Evolutionary conservation across 2,888 invertebrate genomes (phyloP).

Genomic region (Morinoia aosen): DNA sequence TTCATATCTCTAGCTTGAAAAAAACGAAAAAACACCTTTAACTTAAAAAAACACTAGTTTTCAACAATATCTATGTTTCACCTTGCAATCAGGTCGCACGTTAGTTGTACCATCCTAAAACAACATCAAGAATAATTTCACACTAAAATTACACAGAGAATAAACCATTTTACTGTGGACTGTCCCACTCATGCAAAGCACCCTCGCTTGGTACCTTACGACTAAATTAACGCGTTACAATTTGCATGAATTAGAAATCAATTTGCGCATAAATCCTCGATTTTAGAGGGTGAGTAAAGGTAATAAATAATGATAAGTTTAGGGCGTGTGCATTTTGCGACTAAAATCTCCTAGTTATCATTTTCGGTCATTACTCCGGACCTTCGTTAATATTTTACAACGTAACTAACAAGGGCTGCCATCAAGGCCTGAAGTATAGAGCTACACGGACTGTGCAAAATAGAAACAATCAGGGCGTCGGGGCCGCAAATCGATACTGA

Average conservation of each 20-base stretch:
- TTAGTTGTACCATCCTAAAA: no score
- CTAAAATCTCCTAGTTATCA: neutral
- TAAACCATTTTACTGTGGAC: neutral
- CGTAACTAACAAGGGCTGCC: neutral
- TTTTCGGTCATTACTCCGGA: neutral
- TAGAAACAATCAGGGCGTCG: neutral
- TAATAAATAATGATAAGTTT: neutral
- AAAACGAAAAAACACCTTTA: no score
- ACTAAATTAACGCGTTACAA: neutral
- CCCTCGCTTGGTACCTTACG: neutral
- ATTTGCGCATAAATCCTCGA: neutral
- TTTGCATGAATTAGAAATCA: neutral
- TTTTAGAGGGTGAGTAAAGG: neutral
- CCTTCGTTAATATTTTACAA: neutral
- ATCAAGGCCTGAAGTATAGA: neutral
- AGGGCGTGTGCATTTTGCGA: neutral
- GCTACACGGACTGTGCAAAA: neutral
- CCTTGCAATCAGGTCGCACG: no score
- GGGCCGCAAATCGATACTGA: neutral
- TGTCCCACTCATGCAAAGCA: neutral
- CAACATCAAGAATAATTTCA: no score
- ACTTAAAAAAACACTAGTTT: no score
- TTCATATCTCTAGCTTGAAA: no score
- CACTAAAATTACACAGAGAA: no score
- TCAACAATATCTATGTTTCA: no score